Base-by-base conservation (phyloP, 2,888 invertebrate species). In the Athalia cordata region DNA sequence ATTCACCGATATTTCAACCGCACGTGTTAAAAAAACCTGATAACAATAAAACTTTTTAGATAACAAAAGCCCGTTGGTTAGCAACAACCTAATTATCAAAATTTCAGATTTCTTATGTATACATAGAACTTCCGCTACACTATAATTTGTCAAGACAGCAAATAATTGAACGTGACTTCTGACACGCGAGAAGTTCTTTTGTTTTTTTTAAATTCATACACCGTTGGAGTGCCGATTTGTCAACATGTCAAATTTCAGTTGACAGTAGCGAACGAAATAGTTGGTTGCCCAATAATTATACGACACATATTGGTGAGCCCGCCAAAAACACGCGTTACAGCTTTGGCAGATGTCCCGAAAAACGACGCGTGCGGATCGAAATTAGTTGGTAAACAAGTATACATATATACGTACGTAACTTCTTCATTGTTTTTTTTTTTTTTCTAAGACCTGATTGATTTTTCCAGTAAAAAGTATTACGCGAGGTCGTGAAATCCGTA, bases 281-380 rank as follows among this genome's bases (percentile, higher is more conserved):
- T 29, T 29, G 29, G 29, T 29, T 29, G 29, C 29, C 29, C 29
- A 29, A 29, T 29, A 29, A 29, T 0, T 29, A 29, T 29, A 9
- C 55, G 9, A 55, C 55, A 7, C 6, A n/a, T 55, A n/a, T 52
- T 47, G 72, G 47, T 72, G 59, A 9, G 3, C 47, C 9, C 55
- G 55, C n/a, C 15, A 47, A 59, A 29, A 29, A 29, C 29, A 29
- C 29, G 29, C 29, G 29, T 29, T 29, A 29, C 29, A 29, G 29
- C 29, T 72, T 59, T 72, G 72, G 72, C 72, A 59, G 8, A 4
- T 7, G 9, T 47, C 59, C 72, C 59, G 57, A 59, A 72, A 29
- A 29, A 29, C 29, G 29, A 29, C 2, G 29, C 2, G 29, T 29
- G 8, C 29, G 57, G 7, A 15, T 47, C 72, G 13, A 43, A 8